Percentiles rank a stretch among this genome's conserved stretches.
phyloP scores from a whole-genome alignment of 2,888 invertebrate species.

The Epinotia bilunana region DNA sequence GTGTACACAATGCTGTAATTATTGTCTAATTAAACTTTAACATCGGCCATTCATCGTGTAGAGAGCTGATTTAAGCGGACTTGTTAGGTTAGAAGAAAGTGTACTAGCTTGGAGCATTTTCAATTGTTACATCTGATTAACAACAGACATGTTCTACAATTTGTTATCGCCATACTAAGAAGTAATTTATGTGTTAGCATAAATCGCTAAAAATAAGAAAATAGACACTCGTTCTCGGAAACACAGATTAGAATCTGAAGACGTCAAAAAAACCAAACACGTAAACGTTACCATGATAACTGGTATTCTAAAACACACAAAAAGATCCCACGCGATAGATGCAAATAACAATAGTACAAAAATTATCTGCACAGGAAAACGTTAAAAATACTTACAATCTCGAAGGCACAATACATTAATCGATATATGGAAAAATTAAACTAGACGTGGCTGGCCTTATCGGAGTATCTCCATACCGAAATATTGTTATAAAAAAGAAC shows the following conservation, averaged over 20 bases:
- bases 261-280: conserved; percentile 42
- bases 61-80: conserved; percentile 28
- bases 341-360: conserved; percentile 63
- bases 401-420: conserved; percentile 66
- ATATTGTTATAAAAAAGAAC: conserved; percentile 77
- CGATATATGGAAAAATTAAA: conserved; percentile 70
- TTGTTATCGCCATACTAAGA: conserved; percentile 15
- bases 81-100: conserved; percentile 29
- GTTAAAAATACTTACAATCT: conserved; percentile 67
- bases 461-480: conserved; percentile 70
- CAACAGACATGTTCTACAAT: conserved; percentile 6
- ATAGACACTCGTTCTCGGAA: conserved; percentile 42
- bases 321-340: conserved; percentile 62
- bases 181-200: conserved; percentile 19
- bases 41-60: conserved; percentile 39
- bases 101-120: conserved; percentile 3
- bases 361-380: conserved; percentile 72
- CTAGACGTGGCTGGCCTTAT: conserved; percentile 70
- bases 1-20: conserved; percentile 54
- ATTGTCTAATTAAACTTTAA: conserved; percentile 44
- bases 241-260: conserved; percentile 36
- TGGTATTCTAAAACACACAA: conserved; percentile 52
- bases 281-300: conserved; percentile 51
- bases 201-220: conserved; percentile 14
- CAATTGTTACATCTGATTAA: conserved; percentile 19